A percentile compares a stretch with the other conserved stretches of the same genome.
phyloP scores from a whole-genome alignment of 2,113 vertebrate genomes.

The Sylvia atricapilla region DNA sequence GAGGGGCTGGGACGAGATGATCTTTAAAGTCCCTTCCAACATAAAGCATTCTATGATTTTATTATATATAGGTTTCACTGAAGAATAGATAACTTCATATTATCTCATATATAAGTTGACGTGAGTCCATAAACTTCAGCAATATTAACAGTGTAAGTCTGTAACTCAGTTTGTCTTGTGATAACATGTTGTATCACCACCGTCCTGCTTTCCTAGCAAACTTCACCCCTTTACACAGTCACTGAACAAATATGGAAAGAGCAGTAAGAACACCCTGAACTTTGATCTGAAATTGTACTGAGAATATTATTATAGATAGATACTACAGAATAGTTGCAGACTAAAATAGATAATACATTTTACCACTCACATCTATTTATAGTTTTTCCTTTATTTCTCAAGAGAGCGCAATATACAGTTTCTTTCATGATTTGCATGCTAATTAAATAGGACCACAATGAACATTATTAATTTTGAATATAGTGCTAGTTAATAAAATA shows the following conservation, averaged over 20 bases:
- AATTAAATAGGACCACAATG: neutral
- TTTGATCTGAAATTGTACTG: neutral
- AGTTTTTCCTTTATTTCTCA: neutral
- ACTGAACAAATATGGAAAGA: neutral
- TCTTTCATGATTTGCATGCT: neutral
- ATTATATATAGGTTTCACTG: neutral
- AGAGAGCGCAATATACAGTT: neutral
- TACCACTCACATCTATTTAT: neutral
- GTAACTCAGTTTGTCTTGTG: neutral
- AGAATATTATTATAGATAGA: neutral
- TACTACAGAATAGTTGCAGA: neutral
- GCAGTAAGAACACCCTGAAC: neutral
- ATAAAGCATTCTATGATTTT: neutral
- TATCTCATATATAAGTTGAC: neutral
- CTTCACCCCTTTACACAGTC: neutral
- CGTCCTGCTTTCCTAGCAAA: neutral
- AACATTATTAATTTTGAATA: neutral
- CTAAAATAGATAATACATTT: neutral
- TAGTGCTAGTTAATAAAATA: neutral
- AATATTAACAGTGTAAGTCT: neutral
- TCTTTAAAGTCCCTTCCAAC: neutral
- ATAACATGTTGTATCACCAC: neutral
- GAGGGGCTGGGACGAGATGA: rapidly evolving
- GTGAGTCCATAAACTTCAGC: neutral
- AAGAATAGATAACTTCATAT: neutral